Evolutionary conservation across 2,113 vertebrate genomes (phyloP), one percentile per base, ranked within the genome.

Genomic region (Colius striatus): DNA sequence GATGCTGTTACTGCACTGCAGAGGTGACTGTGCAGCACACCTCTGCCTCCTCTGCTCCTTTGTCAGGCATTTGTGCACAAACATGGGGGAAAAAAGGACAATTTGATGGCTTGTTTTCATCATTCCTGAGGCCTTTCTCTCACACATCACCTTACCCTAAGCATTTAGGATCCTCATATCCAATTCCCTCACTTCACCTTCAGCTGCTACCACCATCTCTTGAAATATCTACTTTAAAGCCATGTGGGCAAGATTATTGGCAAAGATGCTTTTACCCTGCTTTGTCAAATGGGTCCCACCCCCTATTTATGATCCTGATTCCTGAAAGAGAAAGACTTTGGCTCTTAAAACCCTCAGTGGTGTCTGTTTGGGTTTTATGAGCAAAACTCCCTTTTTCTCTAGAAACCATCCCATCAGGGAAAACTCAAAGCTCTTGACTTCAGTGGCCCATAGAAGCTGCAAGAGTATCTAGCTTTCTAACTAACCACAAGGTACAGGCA

Each of bases 11-110:
- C 9, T 38, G 7, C 0, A 1, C 25, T 30, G 41, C 36, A 26
- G 45, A 65, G 36, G 25, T 9, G 22, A 29, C 22, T 15, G 1
- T 2, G 5, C 29, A 60, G 25, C 5, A 60, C 8, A 36, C 9
- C 17, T 14, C 16, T 30, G 13, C 15, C 16, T 25, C 26, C 30
- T 61, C 25, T 74, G 1, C 26, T 22, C 45, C 5, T 68, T 80
- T 72, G 19, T 16, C 50, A 34, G 16, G 13, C 1, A 9, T 74
- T 54, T 70, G 23, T 66, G 18, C 12, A 41, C 12, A 47, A 68
- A 13, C 0, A 1, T n/a, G 6, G 16, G 23, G 23, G 38, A 41
- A 41, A 61, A 51, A 5, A 5, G 0, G 5, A 53, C 36, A 0
- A 17, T 73, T 62, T 84, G 80, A 21, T 67, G 15, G 36, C 4